These are phyloP conservation scores for Steinernema hermaphroditum DNA, from an alignment of 2,888 invertebrate genomes.

Conservation along the genomic window DNA sequence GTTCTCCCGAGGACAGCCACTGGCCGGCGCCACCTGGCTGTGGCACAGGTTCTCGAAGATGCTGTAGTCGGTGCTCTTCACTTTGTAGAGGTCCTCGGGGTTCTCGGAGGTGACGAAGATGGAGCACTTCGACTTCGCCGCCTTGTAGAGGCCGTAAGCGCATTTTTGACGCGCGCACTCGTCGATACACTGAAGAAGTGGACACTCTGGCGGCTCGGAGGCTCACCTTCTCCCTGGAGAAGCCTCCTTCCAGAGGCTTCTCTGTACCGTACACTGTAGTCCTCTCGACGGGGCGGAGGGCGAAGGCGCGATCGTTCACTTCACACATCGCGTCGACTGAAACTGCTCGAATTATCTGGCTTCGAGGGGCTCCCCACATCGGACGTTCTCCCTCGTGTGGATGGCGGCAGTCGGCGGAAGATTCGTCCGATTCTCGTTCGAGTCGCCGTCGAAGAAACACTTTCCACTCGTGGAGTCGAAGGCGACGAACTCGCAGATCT, in stretches of 20 bases:
- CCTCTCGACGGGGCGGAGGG: constrained; percentile 6
- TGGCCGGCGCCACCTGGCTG: neutral
- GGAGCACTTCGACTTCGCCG: constrained; percentile 7
- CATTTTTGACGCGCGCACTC: constrained; percentile 6
- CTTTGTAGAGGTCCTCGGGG: constrained; percentile 10
- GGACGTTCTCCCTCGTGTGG: constrained; percentile 1
- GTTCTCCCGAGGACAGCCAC: constrained; percentile 5
- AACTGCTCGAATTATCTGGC: neutral
- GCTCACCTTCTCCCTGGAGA: constrained; percentile 21
- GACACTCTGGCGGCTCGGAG: no score
- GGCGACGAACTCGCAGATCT: constrained; percentile 19
- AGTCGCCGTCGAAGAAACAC: constrained; percentile 19
- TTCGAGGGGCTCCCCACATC: no score
- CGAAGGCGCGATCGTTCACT: neutral
- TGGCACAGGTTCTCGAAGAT: constrained; percentile 26
- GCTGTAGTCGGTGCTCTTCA: constrained; percentile 14
- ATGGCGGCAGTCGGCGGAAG: constrained; percentile 4
- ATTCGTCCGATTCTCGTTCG: neutral
- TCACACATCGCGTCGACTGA: constrained; percentile 26
- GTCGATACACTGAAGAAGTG: constrained; percentile 4
- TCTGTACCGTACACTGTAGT: constrained; percentile 4
- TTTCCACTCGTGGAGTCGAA: neutral
- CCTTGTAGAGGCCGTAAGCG: neutral
- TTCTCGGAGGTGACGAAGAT: constrained; percentile 9
- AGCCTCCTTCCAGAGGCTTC: neutral